Conservation (phyloP, 1,140 invertebrate species). For the Mamestra configurata region DNA sequence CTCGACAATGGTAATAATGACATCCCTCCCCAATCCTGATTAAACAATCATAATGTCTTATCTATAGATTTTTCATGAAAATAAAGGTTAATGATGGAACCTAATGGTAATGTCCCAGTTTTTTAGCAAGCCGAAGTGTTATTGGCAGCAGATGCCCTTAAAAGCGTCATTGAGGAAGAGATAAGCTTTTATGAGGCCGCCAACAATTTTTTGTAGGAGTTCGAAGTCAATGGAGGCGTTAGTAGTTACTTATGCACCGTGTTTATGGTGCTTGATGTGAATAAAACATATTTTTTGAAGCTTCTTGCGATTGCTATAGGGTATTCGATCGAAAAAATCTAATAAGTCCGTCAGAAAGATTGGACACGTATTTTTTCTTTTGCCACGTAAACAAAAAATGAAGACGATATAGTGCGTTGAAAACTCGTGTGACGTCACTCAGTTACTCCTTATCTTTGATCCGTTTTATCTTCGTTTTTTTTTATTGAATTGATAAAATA, state of each 20-base stretch:
- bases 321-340: too few relatives aligned
- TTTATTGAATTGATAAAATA: too few relatives aligned
- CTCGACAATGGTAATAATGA: background rate
- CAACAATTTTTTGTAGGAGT: background rate
- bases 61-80: conserved; percentile 33
- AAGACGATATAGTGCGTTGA: too few relatives aligned
- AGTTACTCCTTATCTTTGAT: too few relatives aligned
- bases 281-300: too few relatives aligned
- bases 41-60: background rate
- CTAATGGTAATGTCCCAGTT: conserved; percentile 41
- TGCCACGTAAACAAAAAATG: too few relatives aligned
- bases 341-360: too few relatives aligned
- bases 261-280: background rate
- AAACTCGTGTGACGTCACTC: too few relatives aligned
- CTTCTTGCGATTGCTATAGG: too few relatives aligned
- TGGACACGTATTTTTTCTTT: too few relatives aligned
- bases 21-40: background rate
- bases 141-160: conserved; percentile 41
- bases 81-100: conserved; percentile 34
- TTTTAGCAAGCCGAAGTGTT: conserved; percentile 25
- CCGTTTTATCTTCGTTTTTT: too few relatives aligned
- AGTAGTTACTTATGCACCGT: background rate
- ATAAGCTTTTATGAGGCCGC: conserved; percentile 41
- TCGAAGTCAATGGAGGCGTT: background rate
- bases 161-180: conserved; percentile 23